Evolutionary conservation across 1,140 invertebrate species (phyloP).

Genomic region (Phymorhynchus buccinoides): DNA sequence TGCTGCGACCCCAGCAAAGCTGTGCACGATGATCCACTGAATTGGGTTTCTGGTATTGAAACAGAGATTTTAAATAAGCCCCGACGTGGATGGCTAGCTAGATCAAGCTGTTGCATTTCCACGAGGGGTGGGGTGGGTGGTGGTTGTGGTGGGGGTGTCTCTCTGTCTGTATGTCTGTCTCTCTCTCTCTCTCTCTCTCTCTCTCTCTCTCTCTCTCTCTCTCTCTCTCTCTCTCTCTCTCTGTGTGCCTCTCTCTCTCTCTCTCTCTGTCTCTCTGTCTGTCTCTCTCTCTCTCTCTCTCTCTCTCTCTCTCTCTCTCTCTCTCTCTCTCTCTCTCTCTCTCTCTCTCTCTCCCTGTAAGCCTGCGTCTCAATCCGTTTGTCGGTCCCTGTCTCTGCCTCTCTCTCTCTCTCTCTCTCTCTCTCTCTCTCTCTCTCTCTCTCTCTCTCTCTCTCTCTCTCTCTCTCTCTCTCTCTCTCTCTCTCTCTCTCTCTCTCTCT

Average conservation of each 20-base stretch:
- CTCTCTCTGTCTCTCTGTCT: too few relatives aligned
- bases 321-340: constrained; percentile 20
- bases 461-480: constrained; percentile 22
- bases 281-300: too few relatives aligned
- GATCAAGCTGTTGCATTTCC: too few relatives aligned
- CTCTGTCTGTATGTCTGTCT: too few relatives aligned
- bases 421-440: constrained; percentile 21
- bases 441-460: constrained; percentile 26
- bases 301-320: not conserved
- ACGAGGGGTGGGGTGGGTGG: too few relatives aligned
- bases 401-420: not conserved
- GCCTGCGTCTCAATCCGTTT: not conserved
- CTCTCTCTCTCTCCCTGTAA: not conserved
- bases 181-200: constrained; percentile 6
- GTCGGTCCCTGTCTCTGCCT: not conserved
- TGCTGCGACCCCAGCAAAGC: too few relatives aligned
- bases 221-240: constrained; percentile 2
- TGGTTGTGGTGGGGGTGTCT: not conserved
- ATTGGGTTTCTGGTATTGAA: too few relatives aligned
- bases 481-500: constrained; percentile 28
- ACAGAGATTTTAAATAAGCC: too few relatives aligned
- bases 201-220: constrained; percentile 17
- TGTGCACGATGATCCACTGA: too few relatives aligned
- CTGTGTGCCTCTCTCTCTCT: too few relatives aligned
- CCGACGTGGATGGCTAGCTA: too few relatives aligned